Percentiles rank a stretch among this genome's conserved stretches.
Conservation (phyloP, 2,797 vertebrate species). For the Tarsius wallacei region DNA sequence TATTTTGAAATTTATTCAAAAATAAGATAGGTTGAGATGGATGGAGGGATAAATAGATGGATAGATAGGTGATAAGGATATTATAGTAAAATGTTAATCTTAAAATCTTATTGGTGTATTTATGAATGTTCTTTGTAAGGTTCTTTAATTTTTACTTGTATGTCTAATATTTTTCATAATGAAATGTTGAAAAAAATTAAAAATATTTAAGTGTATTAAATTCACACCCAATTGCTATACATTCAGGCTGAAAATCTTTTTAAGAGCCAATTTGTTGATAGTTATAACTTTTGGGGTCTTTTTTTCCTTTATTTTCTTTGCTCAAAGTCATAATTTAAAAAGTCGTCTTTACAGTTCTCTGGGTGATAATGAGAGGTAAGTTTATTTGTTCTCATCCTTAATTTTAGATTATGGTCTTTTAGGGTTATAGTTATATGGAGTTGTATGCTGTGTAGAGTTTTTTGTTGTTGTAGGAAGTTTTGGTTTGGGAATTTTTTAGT, state of each 20-base stretch:
- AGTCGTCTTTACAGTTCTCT: neutral
- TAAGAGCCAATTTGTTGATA: neutral
- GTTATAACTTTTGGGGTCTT: neutral
- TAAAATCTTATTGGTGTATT: neutral
- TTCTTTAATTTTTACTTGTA: neutral
- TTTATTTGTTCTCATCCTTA: neutral
- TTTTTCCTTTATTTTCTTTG: neutral
- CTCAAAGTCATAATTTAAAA: neutral
- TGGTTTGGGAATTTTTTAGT: neutral
- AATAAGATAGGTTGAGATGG: neutral
- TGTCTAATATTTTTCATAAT: neutral
- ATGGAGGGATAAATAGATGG: no score
- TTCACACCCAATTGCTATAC: neutral
- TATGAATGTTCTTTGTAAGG: neutral
- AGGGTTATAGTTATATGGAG: neutral
- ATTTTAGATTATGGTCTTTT: neutral
- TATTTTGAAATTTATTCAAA: neutral
- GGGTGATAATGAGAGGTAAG: neutral
- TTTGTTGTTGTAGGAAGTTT: neutral
- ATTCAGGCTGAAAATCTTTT: neutral
- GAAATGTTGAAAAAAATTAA: neutral
- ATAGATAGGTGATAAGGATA: neutral
- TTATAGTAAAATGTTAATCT: neutral
- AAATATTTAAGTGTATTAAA: neutral
- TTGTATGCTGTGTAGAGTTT: neutral